These are phyloP conservation scores for Oncorhynchus keta DNA, from an alignment of 2,113 vertebrate genomes.

Conservation along the genomic window DNA sequence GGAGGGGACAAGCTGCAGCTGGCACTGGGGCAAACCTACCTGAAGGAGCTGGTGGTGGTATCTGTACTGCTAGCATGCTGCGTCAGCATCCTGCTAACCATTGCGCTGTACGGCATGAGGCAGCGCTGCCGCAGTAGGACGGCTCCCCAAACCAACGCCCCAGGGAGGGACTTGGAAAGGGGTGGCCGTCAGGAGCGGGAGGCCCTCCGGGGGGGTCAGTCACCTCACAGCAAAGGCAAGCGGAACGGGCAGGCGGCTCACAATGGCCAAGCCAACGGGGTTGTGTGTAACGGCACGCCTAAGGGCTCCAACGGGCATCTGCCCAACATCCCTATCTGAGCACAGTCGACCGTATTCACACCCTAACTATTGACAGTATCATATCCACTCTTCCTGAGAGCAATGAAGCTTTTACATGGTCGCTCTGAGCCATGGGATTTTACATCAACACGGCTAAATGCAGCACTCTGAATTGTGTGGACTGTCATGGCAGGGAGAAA, in stretches of 20 bases:
- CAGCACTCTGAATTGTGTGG: background rate
- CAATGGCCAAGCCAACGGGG: conserved; percentile 30
- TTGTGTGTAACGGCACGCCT: conserved; percentile 42
- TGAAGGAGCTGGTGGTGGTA: conserved; percentile 70
- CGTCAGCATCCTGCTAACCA: conserved; percentile 54
- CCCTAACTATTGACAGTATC: background rate
- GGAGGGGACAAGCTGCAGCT: conserved; percentile 32
- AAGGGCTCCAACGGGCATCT: conserved; percentile 66
- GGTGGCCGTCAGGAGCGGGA: conserved; percentile 48
- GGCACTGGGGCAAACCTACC: conserved; percentile 38
- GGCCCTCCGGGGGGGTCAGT: conserved; percentile 33
- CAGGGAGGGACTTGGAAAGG: conserved; percentile 32
- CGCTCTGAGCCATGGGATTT: too few species aligned
- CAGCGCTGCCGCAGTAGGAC: conserved; percentile 53
- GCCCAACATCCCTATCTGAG: conserved; percentile 72
- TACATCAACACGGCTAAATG: background rate
- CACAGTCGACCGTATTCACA: background rate
- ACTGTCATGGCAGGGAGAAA: background rate
- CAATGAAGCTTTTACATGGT: too few species aligned
- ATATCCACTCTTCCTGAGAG: too few species aligned
- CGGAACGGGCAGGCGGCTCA: conserved; percentile 27
- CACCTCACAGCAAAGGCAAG: conserved; percentile 25
- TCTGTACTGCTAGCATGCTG: conserved; percentile 64
- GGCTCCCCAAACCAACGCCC: conserved; percentile 31
- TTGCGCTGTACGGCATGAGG: conserved; percentile 50